Evolutionary conservation across 2,113 vertebrate species (phyloP).

Genomic region (Ammodytes marinus): DNA sequence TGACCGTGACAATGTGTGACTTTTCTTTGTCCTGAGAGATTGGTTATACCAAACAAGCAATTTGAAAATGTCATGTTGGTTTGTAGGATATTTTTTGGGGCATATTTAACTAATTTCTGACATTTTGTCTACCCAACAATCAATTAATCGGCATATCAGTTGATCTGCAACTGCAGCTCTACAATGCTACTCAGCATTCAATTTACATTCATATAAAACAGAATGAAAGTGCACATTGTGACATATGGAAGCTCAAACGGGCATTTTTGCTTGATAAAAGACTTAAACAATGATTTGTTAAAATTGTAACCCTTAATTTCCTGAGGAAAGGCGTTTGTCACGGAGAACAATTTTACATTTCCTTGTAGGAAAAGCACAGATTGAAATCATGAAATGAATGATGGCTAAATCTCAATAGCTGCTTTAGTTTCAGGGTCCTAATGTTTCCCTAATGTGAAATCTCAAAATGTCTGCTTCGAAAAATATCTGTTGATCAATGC

Average conservation of each 20-base stretch:
- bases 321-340: background rate
- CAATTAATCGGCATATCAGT: background rate
- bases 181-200: background rate
- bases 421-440: background rate
- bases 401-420: background rate
- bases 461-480: background rate
- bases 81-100: too few relatives aligned
- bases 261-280: background rate
- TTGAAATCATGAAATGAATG: background rate
- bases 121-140: background rate
- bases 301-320: background rate
- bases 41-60: background rate
- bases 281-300: background rate
- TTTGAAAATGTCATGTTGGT: too few relatives aligned
- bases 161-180: background rate
- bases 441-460: background rate
- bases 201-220: background rate
- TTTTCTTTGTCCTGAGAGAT: too few relatives aligned
- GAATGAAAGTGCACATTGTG: background rate
- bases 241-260: background rate
- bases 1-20: too few relatives aligned
- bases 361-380: background rate
- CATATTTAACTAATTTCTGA: too few relatives aligned
- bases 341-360: background rate
- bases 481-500: background rate